Percentiles rank a stretch among this genome's conserved stretches.
These are phyloP conservation scores for Podotricha telesiphe DNA, from an alignment of 2,888 invertebrate species.

Conservation along the genomic window DNA sequence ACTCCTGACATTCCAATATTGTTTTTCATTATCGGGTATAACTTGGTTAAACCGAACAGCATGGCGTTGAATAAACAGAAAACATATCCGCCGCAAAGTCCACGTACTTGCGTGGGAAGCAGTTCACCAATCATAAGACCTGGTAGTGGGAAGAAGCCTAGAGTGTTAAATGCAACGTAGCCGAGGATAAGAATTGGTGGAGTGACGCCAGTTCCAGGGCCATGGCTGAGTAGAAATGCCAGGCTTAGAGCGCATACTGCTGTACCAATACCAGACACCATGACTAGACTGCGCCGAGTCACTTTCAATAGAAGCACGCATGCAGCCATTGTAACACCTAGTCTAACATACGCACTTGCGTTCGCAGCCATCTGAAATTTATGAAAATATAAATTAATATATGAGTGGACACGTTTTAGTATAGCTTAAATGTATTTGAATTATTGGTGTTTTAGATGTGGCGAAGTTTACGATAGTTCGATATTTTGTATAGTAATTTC, in stretches of 20 bases:
- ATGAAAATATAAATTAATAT: neutral
- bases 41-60: conserved; percentile 87
- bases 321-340: conserved; percentile 85
- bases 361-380: conserved; percentile 83
- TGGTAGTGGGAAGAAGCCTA: conserved; percentile 89
- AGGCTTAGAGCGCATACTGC: conserved; percentile 85
- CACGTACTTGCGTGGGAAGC: conserved; percentile 88
- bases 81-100: conserved; percentile 88
- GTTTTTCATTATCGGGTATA: conserved; percentile 86
- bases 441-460: no score
- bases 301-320: conserved; percentile 86
- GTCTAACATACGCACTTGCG: conserved; percentile 86
- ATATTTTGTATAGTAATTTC: no score
- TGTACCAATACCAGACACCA: conserved; percentile 87
- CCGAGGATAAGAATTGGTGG: conserved; percentile 79
- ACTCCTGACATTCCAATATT: conserved; percentile 86
- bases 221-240: conserved; percentile 63
- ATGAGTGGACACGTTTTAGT: no score
- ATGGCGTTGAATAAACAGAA: conserved; percentile 88
- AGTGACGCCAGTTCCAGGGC: conserved; percentile 56
- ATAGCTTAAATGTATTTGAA: no score
- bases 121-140: conserved; percentile 90
- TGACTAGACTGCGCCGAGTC: conserved; percentile 86
- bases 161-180: conserved; percentile 89
- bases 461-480: no score